A percentile compares a stretch with the other conserved stretches of the same genome.
These are phyloP conservation scores for Myotis pilosus DNA, from an alignment of 2,797 vertebrate genomes.

Conservation along the genomic window DNA sequence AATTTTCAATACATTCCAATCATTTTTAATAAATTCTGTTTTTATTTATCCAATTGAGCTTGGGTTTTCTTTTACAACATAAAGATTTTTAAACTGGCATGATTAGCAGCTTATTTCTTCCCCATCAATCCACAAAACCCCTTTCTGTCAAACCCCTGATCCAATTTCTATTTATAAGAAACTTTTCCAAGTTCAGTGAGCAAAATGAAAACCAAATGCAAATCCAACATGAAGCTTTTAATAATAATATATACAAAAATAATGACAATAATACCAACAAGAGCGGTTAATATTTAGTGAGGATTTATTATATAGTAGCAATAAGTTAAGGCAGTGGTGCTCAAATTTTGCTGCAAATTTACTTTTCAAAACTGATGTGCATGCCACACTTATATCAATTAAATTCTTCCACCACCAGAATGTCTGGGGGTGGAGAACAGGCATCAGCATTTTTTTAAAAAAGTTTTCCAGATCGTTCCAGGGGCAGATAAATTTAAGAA, in stretches of 20 bases:
- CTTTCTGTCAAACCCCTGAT: not conserved
- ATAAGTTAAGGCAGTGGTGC: not conserved
- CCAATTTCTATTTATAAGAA: not conserved
- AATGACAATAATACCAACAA: not conserved
- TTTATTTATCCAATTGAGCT: not conserved
- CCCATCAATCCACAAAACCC: not conserved
- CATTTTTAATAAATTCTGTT: not conserved
- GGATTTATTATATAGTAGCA: not conserved
- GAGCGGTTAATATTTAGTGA: not conserved
- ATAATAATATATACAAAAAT: not conserved
- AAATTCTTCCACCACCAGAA: not conserved
- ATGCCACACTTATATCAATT: not conserved
- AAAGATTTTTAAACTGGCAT: not conserved
- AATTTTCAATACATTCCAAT: not conserved
- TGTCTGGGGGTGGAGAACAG: not conserved
- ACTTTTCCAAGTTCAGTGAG: not conserved
- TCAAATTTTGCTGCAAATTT: not conserved
- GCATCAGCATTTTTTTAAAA: not conserved
- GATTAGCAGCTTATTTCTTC: not conserved
- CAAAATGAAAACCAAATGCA: not conserved
- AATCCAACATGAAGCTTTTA: not conserved
- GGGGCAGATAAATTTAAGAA: not conserved
- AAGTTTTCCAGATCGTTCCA: not conserved
- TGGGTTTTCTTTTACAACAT: not conserved
- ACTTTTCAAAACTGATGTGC: not conserved